Base-by-base conservation (phyloP, 1,140 invertebrate genomes). In the Ooceraea biroi region DNA sequence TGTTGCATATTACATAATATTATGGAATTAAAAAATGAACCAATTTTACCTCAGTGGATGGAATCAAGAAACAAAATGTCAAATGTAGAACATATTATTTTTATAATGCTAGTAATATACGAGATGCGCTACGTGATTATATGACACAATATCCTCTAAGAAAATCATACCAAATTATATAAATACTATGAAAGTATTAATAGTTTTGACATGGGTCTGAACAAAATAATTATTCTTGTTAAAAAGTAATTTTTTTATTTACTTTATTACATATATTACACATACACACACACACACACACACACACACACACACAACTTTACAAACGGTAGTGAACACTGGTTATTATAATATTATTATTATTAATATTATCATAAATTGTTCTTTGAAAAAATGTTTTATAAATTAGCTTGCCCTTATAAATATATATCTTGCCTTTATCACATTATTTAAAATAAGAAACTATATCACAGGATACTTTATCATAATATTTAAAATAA, bases 141-240 rank as follows among this genome's bases (percentile, higher is more conserved):
- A 63, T 63, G 60, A 63, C 60, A 63, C 27, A 36, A n/a, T 63
- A 30, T 63, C 30, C 60, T 36, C 36, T 63, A 36, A 63, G 60
- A 63, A 63, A 63, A 63, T 63, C 60, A 63, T 63, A 63, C 36
- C 60, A 36, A 63, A 63, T 63, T n/a, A 36, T 27, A 36, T 63
- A 63, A 63, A 61, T 57, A 57, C 19, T 57, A 57, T 57, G 12
- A 57, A 57, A 36, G 25, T 36, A 61, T 14, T 8, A 36, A 61
- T 61, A n/a, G n/a, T n/a, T n/a, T n/a, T n/a, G n/a, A n/a, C 14
- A 22, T 25, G 55, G 10, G 1, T 22, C 0, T 57, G 55, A 57
- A 57, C 25, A 57, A 57, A 57, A 22, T 57, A 57, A 57, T 22
- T 19, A 57, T 57, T 57, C n/a, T n/a, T 57, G 8, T 57, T 25